Conservation (phyloP, 2,888 invertebrate species). For the Steinernema hermaphroditum region DNA sequence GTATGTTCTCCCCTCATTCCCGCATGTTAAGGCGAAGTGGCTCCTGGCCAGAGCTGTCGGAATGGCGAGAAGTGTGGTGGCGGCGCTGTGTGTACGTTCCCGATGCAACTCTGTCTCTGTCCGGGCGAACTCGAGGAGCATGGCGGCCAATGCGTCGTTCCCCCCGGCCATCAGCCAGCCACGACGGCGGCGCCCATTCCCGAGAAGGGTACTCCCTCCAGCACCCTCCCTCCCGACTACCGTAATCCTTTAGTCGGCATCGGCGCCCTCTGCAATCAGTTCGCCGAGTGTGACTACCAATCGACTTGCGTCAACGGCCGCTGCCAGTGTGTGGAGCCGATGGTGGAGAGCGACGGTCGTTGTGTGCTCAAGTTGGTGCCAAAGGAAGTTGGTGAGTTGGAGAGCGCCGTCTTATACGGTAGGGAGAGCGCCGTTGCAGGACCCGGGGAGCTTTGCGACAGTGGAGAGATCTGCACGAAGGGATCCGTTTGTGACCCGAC, state of each 20-base stretch:
- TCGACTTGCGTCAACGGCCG: constrained; percentile 57
- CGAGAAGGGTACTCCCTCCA: neutral
- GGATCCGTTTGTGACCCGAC: constrained; percentile 61
- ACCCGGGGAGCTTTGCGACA: constrained; percentile 58
- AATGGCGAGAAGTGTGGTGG: constrained; percentile 61
- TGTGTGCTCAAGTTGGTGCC: constrained; percentile 49
- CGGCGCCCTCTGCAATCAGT: constrained; percentile 55
- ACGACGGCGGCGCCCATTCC: constrained; percentile 24
- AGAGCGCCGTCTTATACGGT: constrained; percentile 5
- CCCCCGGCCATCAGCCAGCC: constrained; percentile 35
- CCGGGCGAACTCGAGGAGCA: constrained; percentile 60
- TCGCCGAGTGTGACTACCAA: constrained; percentile 55
- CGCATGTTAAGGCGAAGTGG: constrained; percentile 41
- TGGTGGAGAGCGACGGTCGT: constrained; percentile 58
- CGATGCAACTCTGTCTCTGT: constrained; percentile 61
- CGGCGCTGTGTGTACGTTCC: constrained; percentile 60
- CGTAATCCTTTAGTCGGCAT: constrained; percentile 52
- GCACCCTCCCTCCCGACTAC: constrained; percentile 10
- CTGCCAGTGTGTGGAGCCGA: constrained; percentile 60
- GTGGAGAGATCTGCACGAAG: constrained; percentile 57
- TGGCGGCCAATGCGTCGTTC: constrained; percentile 59
- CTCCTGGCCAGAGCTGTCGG: constrained; percentile 60
- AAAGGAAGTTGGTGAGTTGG: constrained; percentile 53
- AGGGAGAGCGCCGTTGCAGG: constrained; percentile 35
- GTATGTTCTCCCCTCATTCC: neutral